Conservation (phyloP, 2,888 invertebrate genomes). For the Tinea semifulvella region DNA sequence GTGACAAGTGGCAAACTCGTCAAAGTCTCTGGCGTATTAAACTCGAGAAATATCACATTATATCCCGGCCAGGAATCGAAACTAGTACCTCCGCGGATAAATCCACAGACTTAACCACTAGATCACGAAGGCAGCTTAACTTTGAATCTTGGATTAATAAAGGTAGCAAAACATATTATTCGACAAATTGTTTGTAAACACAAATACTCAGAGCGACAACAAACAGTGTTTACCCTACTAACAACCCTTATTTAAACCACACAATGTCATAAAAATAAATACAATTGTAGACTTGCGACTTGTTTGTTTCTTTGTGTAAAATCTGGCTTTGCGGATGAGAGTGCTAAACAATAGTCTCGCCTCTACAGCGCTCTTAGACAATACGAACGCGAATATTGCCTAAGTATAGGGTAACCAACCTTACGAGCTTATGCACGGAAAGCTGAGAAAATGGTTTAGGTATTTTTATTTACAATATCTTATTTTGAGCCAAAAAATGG, state of each 20-base stretch:
- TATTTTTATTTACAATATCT: no score
- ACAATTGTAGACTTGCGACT: slow-evolving; percentile 49
- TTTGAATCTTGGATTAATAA: no score
- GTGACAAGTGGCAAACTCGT: no score
- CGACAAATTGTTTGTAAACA: neutral
- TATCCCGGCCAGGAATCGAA: no score
- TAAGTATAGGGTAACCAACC: slow-evolving; percentile 2
- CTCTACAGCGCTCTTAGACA: slow-evolving; percentile 6
- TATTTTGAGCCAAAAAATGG: no score
- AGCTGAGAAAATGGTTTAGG: no score
- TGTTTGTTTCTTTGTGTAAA: slow-evolving; percentile 45
- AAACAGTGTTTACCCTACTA: neutral
- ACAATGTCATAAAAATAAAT: slow-evolving; percentile 42
- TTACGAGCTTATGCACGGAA: neutral
- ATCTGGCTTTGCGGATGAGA: slow-evolving; percentile 58
- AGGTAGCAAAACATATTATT: neutral
- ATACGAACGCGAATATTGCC: slow-evolving; percentile 10
- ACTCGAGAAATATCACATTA: no score
- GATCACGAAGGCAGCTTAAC: no score
- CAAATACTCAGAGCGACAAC: no score
- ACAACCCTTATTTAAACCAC: neutral
- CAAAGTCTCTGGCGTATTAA: no score
- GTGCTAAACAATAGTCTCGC: slow-evolving; percentile 53
- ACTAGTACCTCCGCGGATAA: no score
- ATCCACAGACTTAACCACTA: no score